These are phyloP conservation scores for Tuberolachnus salignus DNA, from an alignment of 2,888 invertebrate genomes.

Conservation along the genomic window DNA sequence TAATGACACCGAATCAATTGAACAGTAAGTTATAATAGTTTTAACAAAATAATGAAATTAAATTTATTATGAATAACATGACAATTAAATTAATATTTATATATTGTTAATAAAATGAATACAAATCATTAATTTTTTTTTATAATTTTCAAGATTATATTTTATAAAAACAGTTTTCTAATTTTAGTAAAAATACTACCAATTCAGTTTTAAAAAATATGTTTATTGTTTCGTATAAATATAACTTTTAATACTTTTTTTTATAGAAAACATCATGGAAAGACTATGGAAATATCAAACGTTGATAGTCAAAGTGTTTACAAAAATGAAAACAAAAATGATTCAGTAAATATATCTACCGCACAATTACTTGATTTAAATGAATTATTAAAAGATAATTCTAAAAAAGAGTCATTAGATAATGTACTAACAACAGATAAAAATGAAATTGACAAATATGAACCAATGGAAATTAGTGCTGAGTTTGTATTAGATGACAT, in stretches of 20 bases:
- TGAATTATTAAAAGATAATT: not conserved
- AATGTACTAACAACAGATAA: not conserved
- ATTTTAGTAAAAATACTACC: too few relatives aligned
- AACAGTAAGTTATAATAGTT: not conserved
- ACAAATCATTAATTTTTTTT: too few relatives aligned
- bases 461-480: constrained; percentile 39
- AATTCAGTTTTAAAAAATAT: too few relatives aligned
- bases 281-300: not conserved
- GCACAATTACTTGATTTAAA: not conserved
- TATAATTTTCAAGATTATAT: too few relatives aligned
- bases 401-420: not conserved
- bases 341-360: not conserved
- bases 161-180: too few relatives aligned
- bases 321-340: not conserved
- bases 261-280: constrained; percentile 5
- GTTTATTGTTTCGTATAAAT: too few relatives aligned
- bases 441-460: not conserved
- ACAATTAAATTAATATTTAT: too few relatives aligned
- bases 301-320: not conserved
- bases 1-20: not conserved
- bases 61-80: not conserved
- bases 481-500: not conserved
- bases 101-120: too few relatives aligned
- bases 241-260: not conserved
- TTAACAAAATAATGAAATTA: not conserved